Base-by-base conservation (phyloP, 1,140 invertebrate genomes). In the Cydia strobilella region DNA sequence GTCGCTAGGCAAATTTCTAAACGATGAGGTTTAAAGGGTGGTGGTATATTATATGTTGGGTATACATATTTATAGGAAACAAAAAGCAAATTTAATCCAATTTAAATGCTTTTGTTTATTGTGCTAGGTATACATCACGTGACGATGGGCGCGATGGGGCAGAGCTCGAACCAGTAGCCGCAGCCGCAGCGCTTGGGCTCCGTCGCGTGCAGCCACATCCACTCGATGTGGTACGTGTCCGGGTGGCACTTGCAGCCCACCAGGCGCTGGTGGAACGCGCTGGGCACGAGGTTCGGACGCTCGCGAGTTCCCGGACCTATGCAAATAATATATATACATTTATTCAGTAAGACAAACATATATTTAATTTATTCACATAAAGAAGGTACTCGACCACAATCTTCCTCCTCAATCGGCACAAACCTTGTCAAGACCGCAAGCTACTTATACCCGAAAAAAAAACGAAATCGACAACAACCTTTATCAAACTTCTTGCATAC, bases 101-200 rank as follows among this genome's bases (percentile, higher is more conserved):
- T n/a, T 51, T 15, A n/a, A n/a, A 51, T 3, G 54, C 54, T 18
- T 45, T 23, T 23, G 10, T 59, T 59, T 59, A 59, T 59, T 59
- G 20, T 23, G 6, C 54, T 23, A 23, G 9, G 20, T 23, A 23
- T 59, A 59, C 9, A 23, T 59, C n/a, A 59, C 18, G 54, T 75
- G 31, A 69, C 88, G 0, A 89, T 77, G 7, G 88, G 86, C 18
- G 89, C 85, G 15, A 90, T 76, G 1, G 86, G 85, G 48, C 88
- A 90, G 2, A 93, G 74, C 73, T 89, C 85, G 69, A 93, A 93
- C 91, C 91, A 93, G 78, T 88, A 85, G 2, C 91, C 91, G 74
- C 91, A 93, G 75, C 83, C 84, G 77, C 91, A 93, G 0, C 91
- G 82, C 74, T 90, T 90, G 4, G 87, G 88, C 18, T 82, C 79